Base-by-base conservation (phyloP, 2,888 invertebrate species). In the Poecilobothrus nobilitatus region DNA sequence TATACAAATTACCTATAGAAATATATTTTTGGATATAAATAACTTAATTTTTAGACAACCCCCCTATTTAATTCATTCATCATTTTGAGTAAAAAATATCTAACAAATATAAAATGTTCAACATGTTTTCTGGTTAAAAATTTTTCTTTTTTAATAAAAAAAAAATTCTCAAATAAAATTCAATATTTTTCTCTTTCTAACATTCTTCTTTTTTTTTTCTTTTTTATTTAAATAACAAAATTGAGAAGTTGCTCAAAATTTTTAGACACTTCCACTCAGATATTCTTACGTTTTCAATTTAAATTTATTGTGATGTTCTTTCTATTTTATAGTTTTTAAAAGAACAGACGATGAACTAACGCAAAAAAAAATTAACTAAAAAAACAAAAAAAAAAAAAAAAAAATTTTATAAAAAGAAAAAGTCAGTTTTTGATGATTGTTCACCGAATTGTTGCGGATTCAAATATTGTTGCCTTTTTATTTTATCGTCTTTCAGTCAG, bases 111-210 rank as follows among this genome's bases (percentile, higher is more conserved):
- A n/a, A 53, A 53, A 53, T 53, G 53, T 53, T 53, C 53, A 53
- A 53, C 53, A 53, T 53, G 53, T 53, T 53, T 53, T 53, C 53
- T 53, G 53, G 53, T 53, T 18, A 53, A 53, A 53, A 53, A 18
- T 53, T 53, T 53, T 18, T 53, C 5, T 27, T 27, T 27, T 27
- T 27, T 5, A 27, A 2, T 27, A 5, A 27, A 27, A 4, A 18
- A 18, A 53, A 53, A 18, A 18, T 53, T 53, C 53, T 53, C 15
- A 53, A 53, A 53, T 5, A 53, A 53, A 53, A 53, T 53, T 37
- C 37, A 12, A 27, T 27, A 41, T 41, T 53, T n/a, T 1, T 53
- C 53, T 18, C 53, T 53, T 53, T 53, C 18, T 18, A 53, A 53
- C 53, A 37, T 37, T 37, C 53, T 18, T 53, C 6, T n/a, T 15